Conservation (phyloP, 2,888 invertebrate species). For the Tachina grossa region DNA sequence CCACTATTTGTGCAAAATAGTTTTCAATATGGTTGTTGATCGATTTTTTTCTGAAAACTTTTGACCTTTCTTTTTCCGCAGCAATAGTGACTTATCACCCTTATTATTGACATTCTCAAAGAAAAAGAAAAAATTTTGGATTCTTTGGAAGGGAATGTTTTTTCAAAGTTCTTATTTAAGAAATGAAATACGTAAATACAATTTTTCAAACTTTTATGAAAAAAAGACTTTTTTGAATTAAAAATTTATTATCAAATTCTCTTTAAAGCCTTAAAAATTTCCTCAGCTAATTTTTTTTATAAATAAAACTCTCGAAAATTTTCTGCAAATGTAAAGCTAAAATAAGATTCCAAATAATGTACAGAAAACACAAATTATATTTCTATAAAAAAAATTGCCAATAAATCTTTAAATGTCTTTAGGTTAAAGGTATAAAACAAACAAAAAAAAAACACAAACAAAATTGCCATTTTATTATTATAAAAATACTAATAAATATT, state of each 20-base stretch:
- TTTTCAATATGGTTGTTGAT: too few relatives aligned
- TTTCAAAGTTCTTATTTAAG: neutral
- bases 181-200: too few relatives aligned
- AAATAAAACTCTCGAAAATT: constrained; percentile 4
- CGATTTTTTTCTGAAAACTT: too few relatives aligned
- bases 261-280: too few relatives aligned
- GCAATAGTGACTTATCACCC: too few relatives aligned
- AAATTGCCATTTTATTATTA: constrained; percentile 52
- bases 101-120: too few relatives aligned
- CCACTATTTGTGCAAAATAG: too few relatives aligned
- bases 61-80: too few relatives aligned
- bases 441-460: constrained; percentile 8
- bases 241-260: too few relatives aligned
- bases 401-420: constrained; percentile 59
- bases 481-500: constrained; percentile 24
- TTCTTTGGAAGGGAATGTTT: neutral
- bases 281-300: neutral
- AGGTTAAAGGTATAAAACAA: constrained; percentile 3
- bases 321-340: constrained; percentile 26
- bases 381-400: constrained; percentile 61
- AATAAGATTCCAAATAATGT: constrained; percentile 8
- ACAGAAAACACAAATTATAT: neutral
- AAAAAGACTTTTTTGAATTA: neutral
- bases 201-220: neutral
- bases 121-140: too few relatives aligned